Evolutionary conservation across 2,888 invertebrate species (phyloP).

Genomic region (Lepidochrysops patricia): DNA sequence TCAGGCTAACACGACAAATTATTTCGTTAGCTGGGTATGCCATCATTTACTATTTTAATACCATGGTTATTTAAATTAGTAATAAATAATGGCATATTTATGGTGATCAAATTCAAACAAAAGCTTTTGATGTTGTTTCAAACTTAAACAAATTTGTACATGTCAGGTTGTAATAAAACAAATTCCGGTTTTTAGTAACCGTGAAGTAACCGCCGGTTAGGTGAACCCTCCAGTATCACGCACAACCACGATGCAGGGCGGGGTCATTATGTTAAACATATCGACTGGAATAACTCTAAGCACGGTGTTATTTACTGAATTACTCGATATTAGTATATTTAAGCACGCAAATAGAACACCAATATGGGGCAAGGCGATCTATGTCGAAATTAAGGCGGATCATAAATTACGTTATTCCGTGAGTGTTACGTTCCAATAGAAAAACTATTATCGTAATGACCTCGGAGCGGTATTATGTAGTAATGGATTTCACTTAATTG

Average conservation of each 20-base stretch:
- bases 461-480: slow-evolving; percentile 31
- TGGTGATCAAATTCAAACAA: no score
- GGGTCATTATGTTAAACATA: slow-evolving; percentile 46
- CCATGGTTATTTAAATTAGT: background rate
- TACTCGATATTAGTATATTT: slow-evolving; percentile 57
- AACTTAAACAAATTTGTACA: background rate
- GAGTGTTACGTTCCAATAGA: slow-evolving; percentile 21
- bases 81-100: no score
- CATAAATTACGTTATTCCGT: slow-evolving; percentile 33
- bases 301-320: slow-evolving; percentile 59
- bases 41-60: background rate
- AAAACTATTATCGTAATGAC: slow-evolving; percentile 33
- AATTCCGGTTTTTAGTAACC: background rate
- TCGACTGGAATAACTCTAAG: slow-evolving; percentile 53
- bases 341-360: slow-evolving; percentile 46
- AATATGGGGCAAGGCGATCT: slow-evolving; percentile 33
- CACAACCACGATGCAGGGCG: slow-evolving; percentile 51
- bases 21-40: no score
- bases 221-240: slow-evolving; percentile 51
- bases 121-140: background rate
- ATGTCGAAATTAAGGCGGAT: slow-evolving; percentile 40
- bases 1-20: background rate
- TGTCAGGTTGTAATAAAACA: background rate
- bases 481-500: slow-evolving; percentile 29
- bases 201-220: slow-evolving; percentile 18